These are phyloP conservation scores for Drosophila nigromelanica DNA, from an alignment of 1,140 invertebrate species.

Conservation along the genomic window DNA sequence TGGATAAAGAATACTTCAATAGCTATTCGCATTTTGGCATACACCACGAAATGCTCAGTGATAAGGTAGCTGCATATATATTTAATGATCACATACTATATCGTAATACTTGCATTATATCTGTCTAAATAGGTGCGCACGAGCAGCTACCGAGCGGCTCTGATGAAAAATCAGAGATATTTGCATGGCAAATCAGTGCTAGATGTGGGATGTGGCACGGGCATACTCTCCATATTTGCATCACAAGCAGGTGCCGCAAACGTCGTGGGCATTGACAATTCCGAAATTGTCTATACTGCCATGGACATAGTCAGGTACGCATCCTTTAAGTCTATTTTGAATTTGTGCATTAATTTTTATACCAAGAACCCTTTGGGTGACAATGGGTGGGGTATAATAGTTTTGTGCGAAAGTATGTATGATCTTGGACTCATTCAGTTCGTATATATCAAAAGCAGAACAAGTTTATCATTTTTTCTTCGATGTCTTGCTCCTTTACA, in stretches of 20 bases:
- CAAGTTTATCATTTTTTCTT: no score
- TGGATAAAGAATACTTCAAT: slow-evolving; percentile 94
- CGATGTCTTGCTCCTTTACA: no score
- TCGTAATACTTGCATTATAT: slow-evolving; percentile 60
- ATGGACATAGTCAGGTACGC: slow-evolving; percentile 89
- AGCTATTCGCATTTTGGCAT: slow-evolving; percentile 99
- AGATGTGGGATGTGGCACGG: slow-evolving; percentile 96
- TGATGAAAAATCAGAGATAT: slow-evolving; percentile 90
- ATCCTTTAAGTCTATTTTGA: not conserved
- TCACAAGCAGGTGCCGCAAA: slow-evolving; percentile 95
- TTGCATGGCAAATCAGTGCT: slow-evolving; percentile 93
- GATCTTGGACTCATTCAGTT: no score
- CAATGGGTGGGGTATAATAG: no score
- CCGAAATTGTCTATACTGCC: slow-evolving; percentile 92
- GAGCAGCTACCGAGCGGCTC: slow-evolving; percentile 96
- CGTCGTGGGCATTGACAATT: slow-evolving; percentile 97
- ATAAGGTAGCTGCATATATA: slow-evolving; percentile 78
- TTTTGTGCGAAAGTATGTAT: no score
- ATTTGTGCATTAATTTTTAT: no score
- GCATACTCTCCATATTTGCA: slow-evolving; percentile 98
- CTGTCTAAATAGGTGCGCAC: slow-evolving; percentile 88
- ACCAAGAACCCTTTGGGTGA: no score
- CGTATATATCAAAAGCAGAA: no score
- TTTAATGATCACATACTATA: slow-evolving; percentile 16
- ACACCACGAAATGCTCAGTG: slow-evolving; percentile 97